Evolutionary conservation across 2,888 invertebrate species (phyloP), one percentile per base, ranked within the genome.

Genomic region (Hypolimnas misippus): DNA sequence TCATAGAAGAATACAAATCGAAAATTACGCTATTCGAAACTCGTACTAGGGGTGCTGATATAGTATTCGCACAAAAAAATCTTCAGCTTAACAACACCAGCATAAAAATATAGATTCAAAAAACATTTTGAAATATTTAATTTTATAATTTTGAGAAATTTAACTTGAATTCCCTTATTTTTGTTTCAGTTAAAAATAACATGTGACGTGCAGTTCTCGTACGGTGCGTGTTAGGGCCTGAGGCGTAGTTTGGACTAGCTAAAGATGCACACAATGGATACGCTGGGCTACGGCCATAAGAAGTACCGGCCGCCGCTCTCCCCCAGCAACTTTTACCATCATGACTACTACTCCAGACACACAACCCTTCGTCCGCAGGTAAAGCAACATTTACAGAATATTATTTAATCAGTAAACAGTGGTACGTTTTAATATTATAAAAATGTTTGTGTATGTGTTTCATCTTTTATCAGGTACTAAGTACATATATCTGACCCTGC

Each of bases 291-390:
- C 76, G 91, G 94, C 78, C 94, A 94, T 83, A 93, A 93, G 84
- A 94, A 94, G 80, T 93, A 93, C 81, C 92, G 94, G 79, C 93
- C 94, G 67, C 93, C 93, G 63, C 79, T 94, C 70, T 93, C 93
- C 61, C 92, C 93, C 71, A 92, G 90, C 75, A 93, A 83, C 79
- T 94, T 93, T 83, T 94, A 94, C 84, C 93, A 93, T 77, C 86
- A 93, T 58, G 92, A 92, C 86, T 92, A 89, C 72, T 92, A 92
- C 77, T 87, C 92, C 52, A 82, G 92, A 64, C 91, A 89, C 65
- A 86, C 85, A 12, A 92, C 92, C n/a, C 81, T 92, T 5, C 85
- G 92, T 16, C 92, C 92, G 59, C 92, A 92, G 88, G 92, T 92
- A 79, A 64, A 8, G 40, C 12, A 4, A 17, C 6, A 14, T 42